phyloP scores from a whole-genome alignment of 1,140 invertebrate species.

The Temnothorax curvispinosus region DNA sequence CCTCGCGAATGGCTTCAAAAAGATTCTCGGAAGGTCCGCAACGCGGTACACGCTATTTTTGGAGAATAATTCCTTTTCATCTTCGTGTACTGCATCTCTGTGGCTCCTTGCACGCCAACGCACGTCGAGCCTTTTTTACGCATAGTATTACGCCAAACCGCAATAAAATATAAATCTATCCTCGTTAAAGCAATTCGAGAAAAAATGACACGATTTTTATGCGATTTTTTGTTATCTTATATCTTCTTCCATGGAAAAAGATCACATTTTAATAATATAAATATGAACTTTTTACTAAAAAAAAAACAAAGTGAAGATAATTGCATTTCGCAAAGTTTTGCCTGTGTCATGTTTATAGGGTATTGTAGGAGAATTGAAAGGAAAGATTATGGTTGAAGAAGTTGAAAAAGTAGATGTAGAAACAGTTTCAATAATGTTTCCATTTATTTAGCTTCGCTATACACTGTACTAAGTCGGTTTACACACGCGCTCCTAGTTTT shows the following conservation, averaged over 20 bases:
- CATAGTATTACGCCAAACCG: conserved; percentile 26
- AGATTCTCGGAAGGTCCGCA: conserved; percentile 80
- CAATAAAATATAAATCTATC: conserved; percentile 43
- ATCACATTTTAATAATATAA: neutral
- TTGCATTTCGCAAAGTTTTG: neutral
- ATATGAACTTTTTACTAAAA: neutral
- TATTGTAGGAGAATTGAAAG: neutral
- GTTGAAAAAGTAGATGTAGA: conserved; percentile 11
- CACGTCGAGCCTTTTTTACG: neutral
- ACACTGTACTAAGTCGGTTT: conserved; percentile 80
- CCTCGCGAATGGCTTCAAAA: conserved; percentile 80
- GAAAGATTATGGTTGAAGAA: neutral
- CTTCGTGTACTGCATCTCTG: conserved; percentile 34
- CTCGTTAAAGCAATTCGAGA: neutral
- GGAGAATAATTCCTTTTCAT: conserved; percentile 81
- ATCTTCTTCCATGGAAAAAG: neutral
- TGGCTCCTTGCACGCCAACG: neutral
- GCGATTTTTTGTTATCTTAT: neutral
- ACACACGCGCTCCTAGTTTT: conserved; percentile 71
- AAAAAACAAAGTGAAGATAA: neutral
- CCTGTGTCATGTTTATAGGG: neutral
- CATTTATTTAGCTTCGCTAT: conserved; percentile 84
- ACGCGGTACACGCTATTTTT: conserved; percentile 78
- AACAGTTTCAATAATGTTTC: conserved; percentile 78
- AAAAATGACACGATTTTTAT: neutral